These are phyloP conservation scores for Amphibalanus amphitrite DNA, from an alignment of 1,140 invertebrate species.

Conservation along the genomic window DNA sequence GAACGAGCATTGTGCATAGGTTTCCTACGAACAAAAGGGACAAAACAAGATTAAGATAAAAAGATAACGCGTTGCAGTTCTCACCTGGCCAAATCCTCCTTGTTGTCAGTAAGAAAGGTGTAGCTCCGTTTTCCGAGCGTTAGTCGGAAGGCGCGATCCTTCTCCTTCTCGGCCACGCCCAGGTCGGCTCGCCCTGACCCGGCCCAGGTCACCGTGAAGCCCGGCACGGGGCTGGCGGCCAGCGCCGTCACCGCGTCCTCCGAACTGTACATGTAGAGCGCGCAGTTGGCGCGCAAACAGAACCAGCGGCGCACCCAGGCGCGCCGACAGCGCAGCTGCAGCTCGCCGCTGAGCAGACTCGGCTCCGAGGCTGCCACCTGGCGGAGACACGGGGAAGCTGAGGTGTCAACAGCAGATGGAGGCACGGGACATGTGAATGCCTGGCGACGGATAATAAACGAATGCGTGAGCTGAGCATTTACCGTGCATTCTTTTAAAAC, in stretches of 20 bases:
- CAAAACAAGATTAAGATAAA: too few relatives aligned
- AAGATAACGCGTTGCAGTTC: background rate
- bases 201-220: conserved; percentile 29
- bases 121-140: conserved; percentile 37
- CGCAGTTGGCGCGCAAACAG: conserved; percentile 40
- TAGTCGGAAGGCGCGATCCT: conserved; percentile 34
- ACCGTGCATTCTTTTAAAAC: too few relatives aligned
- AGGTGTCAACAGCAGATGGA: background rate
- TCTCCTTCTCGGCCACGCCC: conserved; percentile 26
- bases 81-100: conserved; percentile 31
- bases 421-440: too few relatives aligned
- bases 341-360: conserved; percentile 36
- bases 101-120: conserved; percentile 34
- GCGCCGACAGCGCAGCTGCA: conserved; percentile 38
- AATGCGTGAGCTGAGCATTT: too few relatives aligned
- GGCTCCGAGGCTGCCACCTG: conserved; percentile 38
- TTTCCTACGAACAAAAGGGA: too few relatives aligned
- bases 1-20: too few relatives aligned
- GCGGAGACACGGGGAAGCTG: conserved; percentile 13
- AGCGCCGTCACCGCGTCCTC: conserved; percentile 31
- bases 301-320: conserved; percentile 41
- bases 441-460: too few relatives aligned
- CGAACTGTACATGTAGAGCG: conserved; percentile 39
- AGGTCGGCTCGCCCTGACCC: conserved; percentile 23
- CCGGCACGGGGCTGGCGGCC: conserved; percentile 44